These are phyloP conservation scores for Poeciliopsis infans DNA, from an alignment of 2,797 vertebrate species.

Conservation along the genomic window DNA sequence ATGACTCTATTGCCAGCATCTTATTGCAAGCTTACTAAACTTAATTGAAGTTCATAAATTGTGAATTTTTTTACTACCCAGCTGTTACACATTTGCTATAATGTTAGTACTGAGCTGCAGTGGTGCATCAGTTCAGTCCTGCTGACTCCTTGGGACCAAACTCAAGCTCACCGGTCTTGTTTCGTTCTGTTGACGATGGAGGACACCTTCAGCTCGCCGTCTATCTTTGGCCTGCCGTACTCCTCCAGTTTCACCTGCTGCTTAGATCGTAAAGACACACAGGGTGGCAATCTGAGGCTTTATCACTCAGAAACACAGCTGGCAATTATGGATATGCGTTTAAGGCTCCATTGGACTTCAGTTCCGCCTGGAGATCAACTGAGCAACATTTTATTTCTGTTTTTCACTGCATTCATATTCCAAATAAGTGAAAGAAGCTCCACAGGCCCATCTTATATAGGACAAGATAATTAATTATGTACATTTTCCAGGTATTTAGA, in stretches of 20 bases:
- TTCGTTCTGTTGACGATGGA: conserved; percentile 96
- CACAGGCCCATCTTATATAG: not conserved
- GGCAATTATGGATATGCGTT: not conserved
- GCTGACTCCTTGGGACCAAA: not conserved
- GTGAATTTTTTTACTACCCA: not conserved
- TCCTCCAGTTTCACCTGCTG: conserved; percentile 97
- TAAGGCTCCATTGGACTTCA: not conserved
- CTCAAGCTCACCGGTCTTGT: conserved; percentile 90
- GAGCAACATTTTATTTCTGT: not conserved
- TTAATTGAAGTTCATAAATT: not conserved
- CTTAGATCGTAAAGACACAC: conserved; percentile 48
- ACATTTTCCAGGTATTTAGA: not conserved
- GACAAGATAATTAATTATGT: not conserved
- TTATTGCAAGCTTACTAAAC: not conserved
- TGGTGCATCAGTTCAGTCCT: not conserved
- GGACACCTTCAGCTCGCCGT: conserved; percentile 95
- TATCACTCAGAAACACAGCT: not conserved
- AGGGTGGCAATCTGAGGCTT: conserved; percentile 32
- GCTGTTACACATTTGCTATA: not conserved
- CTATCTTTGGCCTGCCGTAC: conserved; percentile 96
- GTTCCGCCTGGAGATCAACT: not conserved
- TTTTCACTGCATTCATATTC: not conserved
- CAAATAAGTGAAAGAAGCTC: not conserved
- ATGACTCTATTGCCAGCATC: not conserved
- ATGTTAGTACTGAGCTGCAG: not conserved